phyloP scores from a whole-genome alignment of 37 sponge, comb jelly and placozoan species.

The Cladorhizidae sp. region DNA sequence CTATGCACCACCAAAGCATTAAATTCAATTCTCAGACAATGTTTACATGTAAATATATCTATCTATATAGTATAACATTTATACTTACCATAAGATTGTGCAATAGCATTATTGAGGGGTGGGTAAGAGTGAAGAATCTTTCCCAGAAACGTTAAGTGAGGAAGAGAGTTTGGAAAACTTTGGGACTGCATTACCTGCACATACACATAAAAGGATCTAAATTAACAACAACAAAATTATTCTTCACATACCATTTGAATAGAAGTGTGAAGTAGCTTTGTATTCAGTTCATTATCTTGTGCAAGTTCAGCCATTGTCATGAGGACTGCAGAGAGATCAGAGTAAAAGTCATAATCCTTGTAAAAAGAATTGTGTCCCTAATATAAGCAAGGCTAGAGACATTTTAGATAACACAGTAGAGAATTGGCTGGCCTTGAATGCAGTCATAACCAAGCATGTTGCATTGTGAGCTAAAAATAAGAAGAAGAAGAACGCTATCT shows the following conservation, averaged over 20 bases:
- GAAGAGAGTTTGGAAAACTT: constrained; percentile 37
- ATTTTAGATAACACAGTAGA: too few relatives aligned
- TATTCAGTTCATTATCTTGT: not conserved
- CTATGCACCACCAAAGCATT: too few relatives aligned
- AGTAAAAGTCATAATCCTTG: too few relatives aligned
- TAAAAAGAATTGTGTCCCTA: too few relatives aligned
- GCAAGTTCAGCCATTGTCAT: constrained; percentile 9
- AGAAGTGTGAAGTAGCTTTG: constrained; percentile 36
- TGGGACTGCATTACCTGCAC: constrained; percentile 38
- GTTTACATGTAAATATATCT: too few relatives aligned
- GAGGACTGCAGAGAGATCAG: constrained; percentile 35
- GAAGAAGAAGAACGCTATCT: not conserved
- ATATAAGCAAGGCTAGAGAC: too few relatives aligned
- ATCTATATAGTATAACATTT: too few relatives aligned
- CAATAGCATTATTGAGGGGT: constrained; percentile 17
- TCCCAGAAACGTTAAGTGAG: constrained; percentile 50
- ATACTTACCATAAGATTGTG: constrained; percentile 28
- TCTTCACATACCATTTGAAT: constrained; percentile 28
- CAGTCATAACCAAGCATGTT: too few relatives aligned
- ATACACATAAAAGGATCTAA: not conserved
- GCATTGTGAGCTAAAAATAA: not conserved
- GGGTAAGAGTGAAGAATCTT: constrained; percentile 30
- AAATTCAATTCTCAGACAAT: too few relatives aligned
- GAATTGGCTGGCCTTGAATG: too few relatives aligned
- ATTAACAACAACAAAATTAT: not conserved